Evolutionary conservation across 2,113 vertebrate genomes (phyloP).

Genomic region (Sarotherodon lohbergeri): DNA sequence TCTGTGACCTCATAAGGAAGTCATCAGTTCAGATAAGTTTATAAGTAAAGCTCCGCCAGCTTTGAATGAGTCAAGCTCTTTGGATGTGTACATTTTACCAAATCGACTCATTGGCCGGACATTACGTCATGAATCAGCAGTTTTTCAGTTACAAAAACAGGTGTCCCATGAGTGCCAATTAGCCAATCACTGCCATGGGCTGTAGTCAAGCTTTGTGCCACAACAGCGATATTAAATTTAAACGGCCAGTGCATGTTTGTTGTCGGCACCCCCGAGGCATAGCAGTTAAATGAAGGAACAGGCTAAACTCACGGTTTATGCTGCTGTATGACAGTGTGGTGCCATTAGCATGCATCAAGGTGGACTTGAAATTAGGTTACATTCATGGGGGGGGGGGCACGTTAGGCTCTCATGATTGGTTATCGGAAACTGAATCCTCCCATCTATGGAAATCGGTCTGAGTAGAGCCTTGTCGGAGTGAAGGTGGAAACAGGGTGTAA

Average conservation of each 20-base stretch:
- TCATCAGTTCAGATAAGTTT: neutral
- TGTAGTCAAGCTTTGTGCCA: neutral
- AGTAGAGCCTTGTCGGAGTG: neutral
- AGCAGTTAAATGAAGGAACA: neutral
- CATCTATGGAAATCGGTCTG: neutral
- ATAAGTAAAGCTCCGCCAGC: neutral
- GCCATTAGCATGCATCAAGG: neutral
- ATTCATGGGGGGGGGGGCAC: neutral
- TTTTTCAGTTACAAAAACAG: neutral
- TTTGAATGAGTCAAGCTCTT: neutral
- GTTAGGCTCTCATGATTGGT: neutral
- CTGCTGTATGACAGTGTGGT: neutral
- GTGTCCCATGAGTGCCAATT: neutral
- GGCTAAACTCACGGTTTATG: neutral
- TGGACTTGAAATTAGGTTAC: neutral
- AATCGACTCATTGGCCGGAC: neutral
- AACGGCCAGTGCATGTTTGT: neutral
- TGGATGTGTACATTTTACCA: neutral
- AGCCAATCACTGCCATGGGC: neutral
- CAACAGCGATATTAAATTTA: neutral
- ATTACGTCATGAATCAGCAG: neutral
- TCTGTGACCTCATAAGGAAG: neutral
- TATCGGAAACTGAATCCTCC: neutral
- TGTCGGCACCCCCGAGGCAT: neutral
- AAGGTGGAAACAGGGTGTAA: neutral